These are phyloP conservation scores for Phaonia tiefii DNA, from an alignment of 2,888 invertebrate genomes.

Conservation along the genomic window DNA sequence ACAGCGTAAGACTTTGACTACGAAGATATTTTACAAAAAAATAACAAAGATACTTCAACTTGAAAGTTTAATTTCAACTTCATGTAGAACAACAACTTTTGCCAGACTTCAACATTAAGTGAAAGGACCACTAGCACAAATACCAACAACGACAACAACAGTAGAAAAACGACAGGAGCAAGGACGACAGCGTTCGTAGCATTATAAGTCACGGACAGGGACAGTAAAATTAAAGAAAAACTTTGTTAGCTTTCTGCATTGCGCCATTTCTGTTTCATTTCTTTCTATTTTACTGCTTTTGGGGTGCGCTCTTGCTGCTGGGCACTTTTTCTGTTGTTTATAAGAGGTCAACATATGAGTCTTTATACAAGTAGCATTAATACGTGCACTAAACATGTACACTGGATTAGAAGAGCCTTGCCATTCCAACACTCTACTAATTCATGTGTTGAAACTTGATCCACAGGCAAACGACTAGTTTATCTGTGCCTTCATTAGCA, in stretches of 20 bases:
- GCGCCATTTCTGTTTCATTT: conserved; percentile 55
- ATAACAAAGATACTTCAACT: background rate
- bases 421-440: no score
- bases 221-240: background rate
- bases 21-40: no score
- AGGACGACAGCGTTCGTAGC: background rate
- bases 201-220: background rate
- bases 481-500: no score
- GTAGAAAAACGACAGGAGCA: background rate
- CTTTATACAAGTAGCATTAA: no score
- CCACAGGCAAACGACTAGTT: no score
- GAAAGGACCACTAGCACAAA: conserved; percentile 7
- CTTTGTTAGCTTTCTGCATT: conserved; percentile 60
- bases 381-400: no score
- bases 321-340: conserved; percentile 23
- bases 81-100: background rate
- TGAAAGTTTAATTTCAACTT: conserved; percentile 13
- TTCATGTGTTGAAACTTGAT: no score
- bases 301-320: background rate
- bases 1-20: no score
- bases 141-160: background rate
- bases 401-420: no score
- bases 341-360: conserved; percentile 53
- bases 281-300: conserved; percentile 11
- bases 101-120: background rate